phyloP scores from a whole-genome alignment of 2,797 vertebrate genomes.

The Thamnophis elegans region DNA sequence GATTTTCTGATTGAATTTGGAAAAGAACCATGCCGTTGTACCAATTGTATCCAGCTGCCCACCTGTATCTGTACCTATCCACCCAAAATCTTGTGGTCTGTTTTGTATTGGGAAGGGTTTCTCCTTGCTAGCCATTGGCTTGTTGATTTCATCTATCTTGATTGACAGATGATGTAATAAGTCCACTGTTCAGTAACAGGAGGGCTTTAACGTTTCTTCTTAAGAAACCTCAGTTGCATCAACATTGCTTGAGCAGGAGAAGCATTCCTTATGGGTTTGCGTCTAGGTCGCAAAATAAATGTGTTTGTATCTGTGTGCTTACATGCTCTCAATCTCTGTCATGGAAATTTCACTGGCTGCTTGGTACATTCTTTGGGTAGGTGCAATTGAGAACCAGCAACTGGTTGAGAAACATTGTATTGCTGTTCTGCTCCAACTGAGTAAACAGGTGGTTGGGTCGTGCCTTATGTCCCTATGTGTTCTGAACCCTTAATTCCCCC shows the following conservation, averaged over 20 bases:
- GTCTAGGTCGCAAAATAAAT: not conserved
- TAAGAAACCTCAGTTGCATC: not conserved
- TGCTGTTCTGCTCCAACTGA: not conserved
- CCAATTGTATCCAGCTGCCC: not conserved
- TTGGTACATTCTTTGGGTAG: not conserved
- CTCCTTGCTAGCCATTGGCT: not conserved
- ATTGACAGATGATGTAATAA: not conserved
- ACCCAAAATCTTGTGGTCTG: not conserved
- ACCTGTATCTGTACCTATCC: not conserved
- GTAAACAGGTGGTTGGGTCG: not conserved
- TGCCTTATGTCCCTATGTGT: not conserved
- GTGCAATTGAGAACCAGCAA: not conserved
- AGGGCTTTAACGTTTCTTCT: not conserved
- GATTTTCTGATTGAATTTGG: slow-evolving; percentile 36
- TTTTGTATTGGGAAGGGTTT: not conserved
- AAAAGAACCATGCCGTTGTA: slow-evolving; percentile 11
- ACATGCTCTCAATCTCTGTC: not conserved
- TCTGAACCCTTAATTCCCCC: not conserved
- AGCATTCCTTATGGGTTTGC: not conserved
- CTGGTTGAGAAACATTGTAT: not conserved
- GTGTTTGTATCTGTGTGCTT: not conserved
- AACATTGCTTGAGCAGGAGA: not conserved
- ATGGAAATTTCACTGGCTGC: not conserved
- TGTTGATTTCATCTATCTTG: not conserved
- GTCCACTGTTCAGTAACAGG: not conserved